phyloP scores from a whole-genome alignment of 35 echinoderm and acorn worm species.

The Chiridota heheva region DNA sequence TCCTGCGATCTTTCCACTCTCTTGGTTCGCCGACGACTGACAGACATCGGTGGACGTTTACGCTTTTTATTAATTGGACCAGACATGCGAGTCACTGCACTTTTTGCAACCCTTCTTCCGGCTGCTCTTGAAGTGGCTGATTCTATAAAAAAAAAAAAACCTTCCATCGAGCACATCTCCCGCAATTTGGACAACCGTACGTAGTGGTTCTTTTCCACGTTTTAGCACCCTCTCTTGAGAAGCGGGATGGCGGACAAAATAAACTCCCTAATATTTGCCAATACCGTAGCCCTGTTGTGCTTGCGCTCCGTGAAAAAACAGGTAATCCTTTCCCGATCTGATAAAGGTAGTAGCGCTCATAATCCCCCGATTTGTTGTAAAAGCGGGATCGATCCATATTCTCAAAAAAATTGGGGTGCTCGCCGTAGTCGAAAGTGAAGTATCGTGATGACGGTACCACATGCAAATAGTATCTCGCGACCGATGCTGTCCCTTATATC shows the following conservation, averaged over 20 bases:
- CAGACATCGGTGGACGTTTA: background rate
- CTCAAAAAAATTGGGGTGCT: conserved; percentile 23
- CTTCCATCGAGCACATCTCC: conserved; percentile 23
- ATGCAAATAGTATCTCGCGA: conserved; percentile 8
- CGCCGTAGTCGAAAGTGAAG: conserved; percentile 55
- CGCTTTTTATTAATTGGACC: background rate
- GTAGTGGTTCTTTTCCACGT: conserved; percentile 42
- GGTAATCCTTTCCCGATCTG: conserved; percentile 41
- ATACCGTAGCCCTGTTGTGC: conserved; percentile 45
- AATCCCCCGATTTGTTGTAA: background rate
- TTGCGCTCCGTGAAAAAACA: conserved; percentile 37
- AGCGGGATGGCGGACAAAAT: conserved; percentile 37
- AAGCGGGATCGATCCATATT: conserved; percentile 11
- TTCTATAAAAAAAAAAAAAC: background rate
- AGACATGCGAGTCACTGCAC: background rate
- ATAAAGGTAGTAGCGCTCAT: conserved; percentile 28
- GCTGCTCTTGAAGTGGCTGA: background rate
- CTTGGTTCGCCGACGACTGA: background rate
- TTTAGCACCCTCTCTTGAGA: conserved; percentile 49
- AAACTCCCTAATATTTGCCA: conserved; percentile 32
- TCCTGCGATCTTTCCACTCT: conserved; percentile 35
- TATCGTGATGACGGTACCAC: conserved; percentile 51
- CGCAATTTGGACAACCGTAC: conserved; percentile 18
- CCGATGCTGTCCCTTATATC: conserved; percentile 33
- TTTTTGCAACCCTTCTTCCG: background rate